phyloP scores from a whole-genome alignment of 2,888 invertebrate genomes.

The Campoplex nolae region DNA sequence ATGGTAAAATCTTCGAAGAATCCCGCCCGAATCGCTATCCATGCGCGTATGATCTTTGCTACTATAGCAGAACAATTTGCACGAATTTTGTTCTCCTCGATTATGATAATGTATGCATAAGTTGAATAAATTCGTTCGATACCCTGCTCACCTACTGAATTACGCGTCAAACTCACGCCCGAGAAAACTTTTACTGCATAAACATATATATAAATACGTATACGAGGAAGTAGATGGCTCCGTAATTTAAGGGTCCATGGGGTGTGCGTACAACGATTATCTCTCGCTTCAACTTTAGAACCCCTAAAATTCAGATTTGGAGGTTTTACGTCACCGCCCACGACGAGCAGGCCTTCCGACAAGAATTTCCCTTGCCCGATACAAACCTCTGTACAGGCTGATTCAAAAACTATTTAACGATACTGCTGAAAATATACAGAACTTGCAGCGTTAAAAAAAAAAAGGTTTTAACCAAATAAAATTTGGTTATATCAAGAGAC shows the following conservation, averaged over 20 bases:
- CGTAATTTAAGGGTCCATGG: neutral
- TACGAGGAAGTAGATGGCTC: neutral
- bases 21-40: neutral
- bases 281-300: conserved; percentile 44
- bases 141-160: neutral
- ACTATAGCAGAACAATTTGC: neutral
- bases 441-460: no score
- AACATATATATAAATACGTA: neutral
- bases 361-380: neutral
- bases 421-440: no score
- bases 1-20: neutral
- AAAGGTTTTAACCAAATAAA: no score
- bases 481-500: no score
- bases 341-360: neutral
- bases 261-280: conserved; percentile 49
- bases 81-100: neutral
- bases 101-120: conserved; percentile 23
- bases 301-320: conserved; percentile 55
- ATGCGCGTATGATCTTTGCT: neutral
- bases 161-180: neutral
- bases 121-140: neutral
- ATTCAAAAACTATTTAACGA: no score
- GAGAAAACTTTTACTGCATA: neutral
- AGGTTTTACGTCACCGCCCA: conserved; percentile 27
- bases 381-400: no score